phyloP scores from a whole-genome alignment of 2,797 vertebrate genomes.

The Propithecus deckenii region DNA sequence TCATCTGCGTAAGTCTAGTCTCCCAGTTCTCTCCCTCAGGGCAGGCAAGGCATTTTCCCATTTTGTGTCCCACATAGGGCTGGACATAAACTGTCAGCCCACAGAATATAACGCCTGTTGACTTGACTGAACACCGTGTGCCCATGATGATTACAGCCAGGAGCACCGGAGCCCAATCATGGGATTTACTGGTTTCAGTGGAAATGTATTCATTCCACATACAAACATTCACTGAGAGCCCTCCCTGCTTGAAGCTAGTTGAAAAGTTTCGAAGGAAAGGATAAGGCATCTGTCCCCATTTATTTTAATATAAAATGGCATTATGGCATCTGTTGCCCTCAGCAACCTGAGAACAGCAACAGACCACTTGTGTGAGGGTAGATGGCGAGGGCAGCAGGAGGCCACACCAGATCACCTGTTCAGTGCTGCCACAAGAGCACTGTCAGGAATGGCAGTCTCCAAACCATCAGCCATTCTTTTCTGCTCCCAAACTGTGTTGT shows the following conservation, averaged over 20 bases:
- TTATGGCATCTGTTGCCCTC: not conserved
- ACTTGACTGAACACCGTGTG: not conserved
- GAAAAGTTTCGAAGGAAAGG: constrained; percentile 17
- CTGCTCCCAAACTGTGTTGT: not conserved
- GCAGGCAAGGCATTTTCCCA: constrained; percentile 54
- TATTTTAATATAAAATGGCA: not conserved
- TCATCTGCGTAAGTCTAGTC: constrained; percentile 47
- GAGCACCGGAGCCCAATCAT: not conserved
- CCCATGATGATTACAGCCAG: not conserved
- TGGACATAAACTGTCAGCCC: constrained; percentile 31
- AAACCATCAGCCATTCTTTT: not conserved
- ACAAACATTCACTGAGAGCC: not conserved
- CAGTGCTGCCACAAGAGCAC: not conserved
- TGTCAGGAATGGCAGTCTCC: not conserved
- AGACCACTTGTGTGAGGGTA: not conserved
- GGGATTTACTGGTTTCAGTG: not conserved
- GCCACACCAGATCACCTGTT: not conserved
- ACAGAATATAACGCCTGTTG: not conserved
- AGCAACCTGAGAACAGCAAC: not conserved
- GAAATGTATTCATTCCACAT: not conserved
- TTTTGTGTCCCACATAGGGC: not conserved
- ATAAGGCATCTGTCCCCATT: not conserved
- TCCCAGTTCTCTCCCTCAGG: constrained; percentile 49
- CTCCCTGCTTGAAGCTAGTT: not conserved
- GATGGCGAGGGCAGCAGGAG: not conserved